Evolutionary conservation across 2,113 vertebrate species (phyloP), one percentile per base, ranked within the genome.

Genomic region (Eolophus roseicapilla): DNA sequence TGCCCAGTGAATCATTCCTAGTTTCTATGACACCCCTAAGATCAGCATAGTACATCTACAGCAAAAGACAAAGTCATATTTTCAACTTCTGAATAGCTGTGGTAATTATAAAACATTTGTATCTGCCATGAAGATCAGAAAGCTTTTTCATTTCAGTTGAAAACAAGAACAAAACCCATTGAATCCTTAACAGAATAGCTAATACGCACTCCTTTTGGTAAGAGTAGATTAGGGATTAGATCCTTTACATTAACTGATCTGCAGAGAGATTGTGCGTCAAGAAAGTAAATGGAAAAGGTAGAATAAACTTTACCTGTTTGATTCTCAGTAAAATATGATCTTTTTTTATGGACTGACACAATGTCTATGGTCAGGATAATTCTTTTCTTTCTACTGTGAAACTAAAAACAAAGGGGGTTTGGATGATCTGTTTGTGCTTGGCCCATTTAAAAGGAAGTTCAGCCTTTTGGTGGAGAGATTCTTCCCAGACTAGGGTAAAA

Each of bases 11-110:
- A 86, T 95, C 86, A 87, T 70, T 78, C 41, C 65, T 55, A 74
- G 87, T 95, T 96, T 97, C 92, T 93, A 86, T 96, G 92, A 92
- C 91, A 95, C 52, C 83, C 89, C 67, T 91, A 95, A 93, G 88
- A 94, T 94, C 47, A 79, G 33, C 55, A 77, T 10, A 70, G 77
- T 79, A 88, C 52, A 55, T 52, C 82, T 94, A 90, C 35, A 93
- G 86, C 29, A 91, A 85, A 88, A 96, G 55, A 86, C 55, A 23
- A 92, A 83, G 55, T 88, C 35, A 69, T 91, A 63, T 85, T 87
- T 87, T 93, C 53, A 88, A 77, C 49, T 89, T 92, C 90, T 83
- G 60, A 95, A 93, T 92, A 92, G 43, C 73, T 80, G 47, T 71
- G 68, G 87, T 93, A 91, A 91, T 89, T 94, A 80, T 35, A 57